Evolutionary conservation across 2,888 invertebrate species (phyloP), one percentile per base, ranked within the genome.

Genomic region (Podotricha telesiphe): DNA sequence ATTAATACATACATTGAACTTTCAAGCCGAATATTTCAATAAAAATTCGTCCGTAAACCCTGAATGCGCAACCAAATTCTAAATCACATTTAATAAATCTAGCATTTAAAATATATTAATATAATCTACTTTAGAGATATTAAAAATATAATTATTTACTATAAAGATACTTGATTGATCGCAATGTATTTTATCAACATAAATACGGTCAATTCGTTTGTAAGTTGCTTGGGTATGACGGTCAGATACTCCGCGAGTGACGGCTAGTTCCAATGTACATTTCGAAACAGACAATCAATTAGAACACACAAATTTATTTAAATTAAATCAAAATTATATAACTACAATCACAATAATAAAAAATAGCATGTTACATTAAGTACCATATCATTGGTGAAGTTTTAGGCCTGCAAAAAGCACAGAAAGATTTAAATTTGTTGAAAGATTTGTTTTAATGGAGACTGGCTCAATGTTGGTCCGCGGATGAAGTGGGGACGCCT

Each of bases 21-120:
- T 28, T 28, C 28, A 28, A 6, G 28, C 28, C 6, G 6, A 28
- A 28, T 28, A 4, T 28, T 28, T 4, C 28, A 28, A 37, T 7
- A 8, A 37, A 6, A 37, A 61, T 68, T 82, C 78, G 86, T 82
- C 85, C 77, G 83, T 72, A 79, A 78, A 82, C 85, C 82, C 83
- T 77, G 75, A 75, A 68, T 80, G 85, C 78, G 87, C 86, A 91
- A 91, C 90, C 88, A 92, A 91, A 92, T 91, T 91, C 91, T 91
- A 91, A 91, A 91, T 91, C 87, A 89, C 89, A 82, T 85, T 86
- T 82, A 86, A 86, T 84, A 72, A 73, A 59, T 28, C 59, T 59
- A 59, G 78, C 75, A 82, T 75, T 71, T 84, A 83, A 85, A 85
- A 81, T 80, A 80, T 81, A 81, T 76, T 77, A 55, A 34, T 17